Evolutionary conservation across 2,888 invertebrate species (phyloP).

Genomic region (Cremastinae sp.): DNA sequence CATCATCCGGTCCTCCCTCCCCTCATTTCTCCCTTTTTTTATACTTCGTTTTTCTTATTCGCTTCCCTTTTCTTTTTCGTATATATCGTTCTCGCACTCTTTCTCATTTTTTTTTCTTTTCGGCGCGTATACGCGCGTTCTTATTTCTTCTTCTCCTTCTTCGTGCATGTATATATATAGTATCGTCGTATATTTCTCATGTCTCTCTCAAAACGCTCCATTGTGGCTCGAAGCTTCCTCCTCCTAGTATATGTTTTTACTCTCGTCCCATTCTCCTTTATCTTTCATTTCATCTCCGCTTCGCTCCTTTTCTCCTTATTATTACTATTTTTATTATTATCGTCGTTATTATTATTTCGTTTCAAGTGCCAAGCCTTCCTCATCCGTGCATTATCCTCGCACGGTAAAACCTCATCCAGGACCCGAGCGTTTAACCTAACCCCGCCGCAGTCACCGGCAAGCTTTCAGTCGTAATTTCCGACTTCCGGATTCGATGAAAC

Average conservation of each 20-base stretch:
- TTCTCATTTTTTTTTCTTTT: constrained; percentile 39
- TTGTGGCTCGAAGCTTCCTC: constrained; percentile 11
- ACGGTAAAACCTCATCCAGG: constrained; percentile 54
- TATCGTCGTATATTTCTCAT: background rate
- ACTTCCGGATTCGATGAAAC: no score
- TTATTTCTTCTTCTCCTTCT: constrained; percentile 27
- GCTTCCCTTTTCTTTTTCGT: constrained; percentile 63
- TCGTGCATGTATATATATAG: no score
- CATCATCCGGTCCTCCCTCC: constrained; percentile 66
- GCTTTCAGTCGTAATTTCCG: no score
- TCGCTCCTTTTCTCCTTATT: constrained; percentile 36
- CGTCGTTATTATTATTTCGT: background rate
- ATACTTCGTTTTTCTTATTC: constrained; percentile 63
- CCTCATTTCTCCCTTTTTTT: constrained; percentile 53
- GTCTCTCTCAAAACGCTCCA: background rate
- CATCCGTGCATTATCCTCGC: constrained; percentile 32
- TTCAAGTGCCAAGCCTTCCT: constrained; percentile 16
- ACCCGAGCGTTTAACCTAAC: no score
- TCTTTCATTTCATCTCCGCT: constrained; percentile 62
- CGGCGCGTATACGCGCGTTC: constrained; percentile 19
- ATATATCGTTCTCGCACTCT: constrained; percentile 57
- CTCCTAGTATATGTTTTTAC: constrained; percentile 44
- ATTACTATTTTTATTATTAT: constrained; percentile 21
- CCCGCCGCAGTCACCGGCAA: no score
- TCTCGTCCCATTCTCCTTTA: constrained; percentile 63